Conservation (phyloP, 2,113 vertebrate species). For the Caloenas nicobarica region DNA sequence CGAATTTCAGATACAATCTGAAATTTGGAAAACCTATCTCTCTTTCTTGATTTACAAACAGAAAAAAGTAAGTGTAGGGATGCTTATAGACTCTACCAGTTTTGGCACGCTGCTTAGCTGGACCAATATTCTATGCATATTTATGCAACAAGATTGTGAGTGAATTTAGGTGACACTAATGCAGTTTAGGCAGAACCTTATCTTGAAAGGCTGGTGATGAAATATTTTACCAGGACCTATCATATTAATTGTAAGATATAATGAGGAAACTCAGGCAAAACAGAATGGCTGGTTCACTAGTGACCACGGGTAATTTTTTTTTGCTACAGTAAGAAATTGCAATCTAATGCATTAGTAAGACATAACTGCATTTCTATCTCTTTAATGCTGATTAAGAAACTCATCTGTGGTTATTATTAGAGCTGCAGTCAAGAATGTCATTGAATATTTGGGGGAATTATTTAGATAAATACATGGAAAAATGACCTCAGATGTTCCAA, state of each 20-base stretch:
- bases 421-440: background rate
- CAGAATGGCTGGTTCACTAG: background rate
- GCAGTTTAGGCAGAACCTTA: background rate
- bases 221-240: background rate
- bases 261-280: background rate
- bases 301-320: background rate
- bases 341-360: background rate
- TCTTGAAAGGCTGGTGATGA: background rate
- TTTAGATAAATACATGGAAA: background rate
- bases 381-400: conserved; percentile 12
- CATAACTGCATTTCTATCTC: background rate
- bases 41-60: accelerated
- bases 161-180: background rate
- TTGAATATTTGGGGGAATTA: background rate
- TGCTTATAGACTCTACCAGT: background rate
- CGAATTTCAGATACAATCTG: no score
- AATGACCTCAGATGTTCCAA: background rate
- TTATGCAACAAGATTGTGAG: background rate
- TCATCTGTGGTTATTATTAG: background rate
- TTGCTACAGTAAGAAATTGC: background rate
- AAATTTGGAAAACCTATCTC: no score
- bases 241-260: background rate
- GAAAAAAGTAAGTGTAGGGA: background rate
- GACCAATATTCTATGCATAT: no score
- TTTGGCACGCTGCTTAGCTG: background rate